Evolutionary conservation across 1,140 invertebrate genomes (phyloP), one percentile per base, ranked within the genome.

Genomic region (Acarapis woodi): DNA sequence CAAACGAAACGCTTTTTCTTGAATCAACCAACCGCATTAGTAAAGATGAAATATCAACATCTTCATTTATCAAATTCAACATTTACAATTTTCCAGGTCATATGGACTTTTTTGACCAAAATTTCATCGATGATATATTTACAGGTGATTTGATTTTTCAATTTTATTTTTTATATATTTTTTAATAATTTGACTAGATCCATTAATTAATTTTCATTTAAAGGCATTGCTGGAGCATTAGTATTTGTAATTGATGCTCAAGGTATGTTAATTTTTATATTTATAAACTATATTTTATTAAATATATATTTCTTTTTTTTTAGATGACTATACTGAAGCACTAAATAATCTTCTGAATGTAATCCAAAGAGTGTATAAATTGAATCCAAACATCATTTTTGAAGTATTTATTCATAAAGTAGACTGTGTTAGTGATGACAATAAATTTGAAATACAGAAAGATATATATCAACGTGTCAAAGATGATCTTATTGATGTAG

Each of bases 11-110:
- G 3, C 59, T 99, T n/a, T 97, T 97, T 49, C 59, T 97, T 26
- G 90, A 96, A 57, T 88, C 82, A 46, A 99, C 88, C 38, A 93
- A 88, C 53, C 87, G 94, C 65, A 87, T 97, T 45, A 76, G 88
- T 3, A 94, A 93, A 62, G 85, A 96, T 60, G 82, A 62, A 54
- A 62, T 66, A 23, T 60, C 83, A 44, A 90, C 93, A 53, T 76
- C 83, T 42, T 93, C 87, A 48, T 99, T 97, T 66, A 85, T 99
- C 23, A 85, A 94, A 51, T 97, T 97, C 61, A 80, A 94, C 70
- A 93, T 97, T 44, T 94, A 88, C 79, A 93, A 99, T 57, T 90
- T 97, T 58, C 90, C 90, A 23, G 90, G 88, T 12, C 87, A 97
- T 58, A 87, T 96, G 45, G 83, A 94, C 53, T 87, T 93, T 47